Base-by-base conservation (phyloP, 2,888 invertebrate genomes). In the Amiota communis region DNA sequence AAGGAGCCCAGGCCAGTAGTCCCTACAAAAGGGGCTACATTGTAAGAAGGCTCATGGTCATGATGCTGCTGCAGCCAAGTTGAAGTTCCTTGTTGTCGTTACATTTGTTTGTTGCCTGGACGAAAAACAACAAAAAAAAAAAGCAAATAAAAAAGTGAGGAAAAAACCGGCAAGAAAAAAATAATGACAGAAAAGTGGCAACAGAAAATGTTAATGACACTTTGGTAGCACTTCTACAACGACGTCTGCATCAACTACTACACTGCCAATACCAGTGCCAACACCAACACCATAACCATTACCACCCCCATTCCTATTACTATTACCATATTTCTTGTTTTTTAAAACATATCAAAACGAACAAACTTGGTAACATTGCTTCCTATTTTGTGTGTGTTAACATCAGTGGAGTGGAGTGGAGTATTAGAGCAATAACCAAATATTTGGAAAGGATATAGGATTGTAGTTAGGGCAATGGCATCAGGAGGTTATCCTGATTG, bases 141-240 rank as follows among this genome's bases (percentile, higher is more conserved):
- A 59, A 59, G 15, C 23, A 36, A 36, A n/a, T n/a, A n/a, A 36
- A 36, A 36, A 36, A 36, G 36, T 36, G 36, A 36, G 8, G 6
- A 36, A 36, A 36, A 36, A 36, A 23, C 1, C 23, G 4, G 36
- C 0, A 2, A 36, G 6, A 6, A 36, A 36, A 36, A 36, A 36
- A 36, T 36, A 36, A 36, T 36, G 36, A 36, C 36, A 6, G 36
- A 36, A 9, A 59, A 70, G 65, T 72, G 56, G 56, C 56, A 47
- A 48, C 81, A 75, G 83, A 83, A 83, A 83, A 83, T 83, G 83
- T 86, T 83, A 83, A 86, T 83, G 83, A 83, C 83, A 81, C 79
- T 81, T 82, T 78, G 78, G 75, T 76, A 76, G 70, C 77, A 36
- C 36, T 36, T 36, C 78, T 75, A 73, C 76, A 77, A 36, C 36